Evolutionary conservation across 2,113 vertebrate genomes (phyloP).

Genomic region (Gallinago paraguaiae): DNA sequence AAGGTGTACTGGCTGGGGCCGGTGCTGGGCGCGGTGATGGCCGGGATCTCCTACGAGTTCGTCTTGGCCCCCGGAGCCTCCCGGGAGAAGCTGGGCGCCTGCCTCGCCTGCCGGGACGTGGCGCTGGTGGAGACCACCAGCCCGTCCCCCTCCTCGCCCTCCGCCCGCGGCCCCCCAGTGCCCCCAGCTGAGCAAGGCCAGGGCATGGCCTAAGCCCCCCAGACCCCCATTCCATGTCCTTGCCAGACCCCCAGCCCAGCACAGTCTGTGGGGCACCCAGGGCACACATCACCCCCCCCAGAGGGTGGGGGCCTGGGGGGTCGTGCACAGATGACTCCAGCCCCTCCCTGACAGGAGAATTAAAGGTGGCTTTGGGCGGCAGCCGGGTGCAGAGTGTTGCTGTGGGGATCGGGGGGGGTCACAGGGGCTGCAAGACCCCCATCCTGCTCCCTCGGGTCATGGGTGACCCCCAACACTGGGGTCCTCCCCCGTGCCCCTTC

Average conservation of each 20-base stretch:
- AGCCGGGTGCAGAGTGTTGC: not conserved
- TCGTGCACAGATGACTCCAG: not conserved
- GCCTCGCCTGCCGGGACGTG: conserved; percentile 80
- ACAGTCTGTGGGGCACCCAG: not conserved
- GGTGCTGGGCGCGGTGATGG: conserved; percentile 75
- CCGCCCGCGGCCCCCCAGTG: conserved; percentile 54
- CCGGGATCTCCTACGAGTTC: conserved; percentile 80
- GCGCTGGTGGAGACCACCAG: conserved; percentile 82
- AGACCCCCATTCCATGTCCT: conserved; percentile 49
- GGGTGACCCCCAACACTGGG: rapidly evolving
- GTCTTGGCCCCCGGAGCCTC: conserved; percentile 79
- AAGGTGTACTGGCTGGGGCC: conserved; percentile 83
- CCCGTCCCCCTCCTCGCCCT: conserved; percentile 79
- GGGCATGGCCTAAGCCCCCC: conserved; percentile 72
- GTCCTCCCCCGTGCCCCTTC: too few species aligned
- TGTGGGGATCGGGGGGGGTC: not conserved
- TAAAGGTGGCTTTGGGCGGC: not conserved
- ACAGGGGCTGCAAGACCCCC: not conserved
- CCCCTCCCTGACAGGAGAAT: not conserved
- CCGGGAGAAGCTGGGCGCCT: conserved; percentile 81
- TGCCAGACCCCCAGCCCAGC: not conserved
- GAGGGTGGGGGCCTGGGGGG: not conserved
- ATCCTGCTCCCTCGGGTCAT: rapidly evolving
- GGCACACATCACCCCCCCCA: not conserved
- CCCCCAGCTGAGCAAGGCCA: conserved; percentile 42